A percentile compares a stretch with the other conserved stretches of the same genome.
Evolutionary conservation across 2,113 vertebrate species (phyloP).

Genomic region (Microcebus murinus): DNA sequence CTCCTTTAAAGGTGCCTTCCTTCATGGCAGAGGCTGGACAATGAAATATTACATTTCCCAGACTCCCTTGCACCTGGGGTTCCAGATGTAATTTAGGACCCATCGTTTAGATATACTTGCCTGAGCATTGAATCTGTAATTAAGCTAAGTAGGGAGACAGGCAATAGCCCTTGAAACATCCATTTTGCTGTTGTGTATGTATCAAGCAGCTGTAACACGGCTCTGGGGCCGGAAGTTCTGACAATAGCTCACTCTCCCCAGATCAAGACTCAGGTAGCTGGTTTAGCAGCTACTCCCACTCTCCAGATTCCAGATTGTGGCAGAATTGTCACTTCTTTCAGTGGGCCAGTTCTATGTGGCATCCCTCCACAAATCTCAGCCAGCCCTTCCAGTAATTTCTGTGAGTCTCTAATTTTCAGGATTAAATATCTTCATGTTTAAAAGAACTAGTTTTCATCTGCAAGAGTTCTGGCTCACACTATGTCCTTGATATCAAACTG

Average conservation of each 20-base stretch:
- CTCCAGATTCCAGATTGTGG: background rate
- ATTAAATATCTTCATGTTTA: background rate
- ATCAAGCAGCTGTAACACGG: background rate
- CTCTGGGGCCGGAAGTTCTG: background rate
- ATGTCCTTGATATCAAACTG: background rate
- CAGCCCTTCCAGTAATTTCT: background rate
- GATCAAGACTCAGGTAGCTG: background rate
- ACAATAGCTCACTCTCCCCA: background rate
- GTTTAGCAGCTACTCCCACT: background rate
- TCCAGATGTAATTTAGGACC: slow-evolving; percentile 34
- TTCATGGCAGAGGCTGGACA: background rate
- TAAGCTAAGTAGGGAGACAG: background rate
- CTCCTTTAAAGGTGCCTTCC: background rate
- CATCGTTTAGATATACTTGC: background rate
- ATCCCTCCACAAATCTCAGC: background rate
- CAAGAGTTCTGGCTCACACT: background rate
- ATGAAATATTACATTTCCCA: background rate
- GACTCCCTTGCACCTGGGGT: background rate
- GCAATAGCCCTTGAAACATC: background rate
- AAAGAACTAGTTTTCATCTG: slow-evolving; percentile 11
- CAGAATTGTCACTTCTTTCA: background rate
- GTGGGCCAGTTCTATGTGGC: background rate
- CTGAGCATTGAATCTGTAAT: background rate
- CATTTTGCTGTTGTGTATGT: background rate
- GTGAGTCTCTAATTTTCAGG: background rate